Evolutionary conservation across 23 tunicate genomes (phyloP).

Genomic region (Corella eumyota): DNA sequence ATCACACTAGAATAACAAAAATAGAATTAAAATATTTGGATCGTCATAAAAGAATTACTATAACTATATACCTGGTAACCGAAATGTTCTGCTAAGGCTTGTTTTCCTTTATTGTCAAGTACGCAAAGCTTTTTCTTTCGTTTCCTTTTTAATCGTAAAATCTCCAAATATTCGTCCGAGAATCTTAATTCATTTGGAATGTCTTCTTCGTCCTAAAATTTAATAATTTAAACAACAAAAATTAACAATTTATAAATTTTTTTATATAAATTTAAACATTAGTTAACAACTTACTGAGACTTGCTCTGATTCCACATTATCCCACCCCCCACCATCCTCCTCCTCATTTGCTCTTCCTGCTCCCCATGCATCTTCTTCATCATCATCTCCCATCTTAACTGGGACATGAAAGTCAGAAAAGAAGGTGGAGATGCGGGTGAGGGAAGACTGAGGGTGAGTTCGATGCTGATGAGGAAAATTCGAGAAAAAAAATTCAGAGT

Average conservation of each 20-base stretch:
- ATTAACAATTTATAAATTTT: neutral
- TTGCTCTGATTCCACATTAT: conserved; percentile 35
- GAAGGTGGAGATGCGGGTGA: conserved; percentile 65
- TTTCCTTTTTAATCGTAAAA: conserved; percentile 43
- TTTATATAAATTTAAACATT: neutral
- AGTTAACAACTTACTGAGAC: conserved; percentile 40
- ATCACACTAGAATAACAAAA: conserved; percentile 42
- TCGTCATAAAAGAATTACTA: too few relatives aligned
- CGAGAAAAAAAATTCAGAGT: neutral
- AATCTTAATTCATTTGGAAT: conserved; percentile 51
- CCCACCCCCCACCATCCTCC: conserved; percentile 40
- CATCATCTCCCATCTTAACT: conserved; percentile 54
- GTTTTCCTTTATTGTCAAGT: conserved; percentile 43
- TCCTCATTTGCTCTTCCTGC: conserved; percentile 14
- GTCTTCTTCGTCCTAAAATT: conserved; percentile 69
- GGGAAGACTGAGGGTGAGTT: conserved; percentile 55
- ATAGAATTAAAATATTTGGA: too few relatives aligned
- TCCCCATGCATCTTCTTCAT: conserved; percentile 4
- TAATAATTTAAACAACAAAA: neutral
- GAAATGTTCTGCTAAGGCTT: conserved; percentile 46
- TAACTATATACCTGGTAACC: conserved; percentile 73
- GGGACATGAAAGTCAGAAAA: conserved; percentile 79
- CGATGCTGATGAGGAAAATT: conserved; percentile 18
- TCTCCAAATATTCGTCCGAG: conserved; percentile 78
- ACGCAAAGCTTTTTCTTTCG: conserved; percentile 29